Base-by-base conservation (phyloP, 1,140 invertebrate species). In the Trichomalopsis sarcophagae region DNA sequence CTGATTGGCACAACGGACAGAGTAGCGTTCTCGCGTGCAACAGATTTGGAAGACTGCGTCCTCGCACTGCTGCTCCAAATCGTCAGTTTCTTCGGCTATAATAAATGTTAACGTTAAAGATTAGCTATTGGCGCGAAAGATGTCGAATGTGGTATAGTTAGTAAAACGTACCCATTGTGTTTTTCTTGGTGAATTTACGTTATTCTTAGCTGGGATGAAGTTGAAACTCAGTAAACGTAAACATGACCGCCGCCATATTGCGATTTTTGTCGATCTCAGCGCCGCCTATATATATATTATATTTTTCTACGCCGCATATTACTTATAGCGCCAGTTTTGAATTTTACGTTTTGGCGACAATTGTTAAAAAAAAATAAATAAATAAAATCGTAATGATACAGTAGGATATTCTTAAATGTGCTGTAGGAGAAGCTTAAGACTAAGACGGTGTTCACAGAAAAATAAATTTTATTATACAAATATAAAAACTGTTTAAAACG, bases 41-140 rank as follows among this genome's bases (percentile, higher is more conserved):
- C 89, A 91, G 10, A 91, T 69, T 75, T 90, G 85, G 69, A 89
- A 91, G 0, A 91, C 27, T 2, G 86, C 88, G n/a, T 92, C 87
- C 71, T 91, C 90, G 33, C 89, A 91, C 36, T 90, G 82, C 82
- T 91, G 66, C 44, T 92, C 90, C 3, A 90, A 80, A 36, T 89
- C 74, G 36, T 87, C 87, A 10, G 30, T 82, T 50, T 68, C n/a
- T 14, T 78, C 62, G 3, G n/a, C 81, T 86, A 13, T 33, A 77
- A 68, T 68, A 21, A 30, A 82, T 69, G 14, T 75, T n/a, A 62
- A 62, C 17, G 17, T 62, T n/a, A 21, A 62, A 21, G 55, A 21
- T 21, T 62, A 21, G 1, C 17, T 1, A n/a, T 62, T 62, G 17
- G 5, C 21, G 21, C 17, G 17, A 62, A 7, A 62, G 40, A 7